These are phyloP conservation scores for Melinaea marsaeus DNA, from an alignment of 2,888 invertebrate genomes.

Conservation along the genomic window DNA sequence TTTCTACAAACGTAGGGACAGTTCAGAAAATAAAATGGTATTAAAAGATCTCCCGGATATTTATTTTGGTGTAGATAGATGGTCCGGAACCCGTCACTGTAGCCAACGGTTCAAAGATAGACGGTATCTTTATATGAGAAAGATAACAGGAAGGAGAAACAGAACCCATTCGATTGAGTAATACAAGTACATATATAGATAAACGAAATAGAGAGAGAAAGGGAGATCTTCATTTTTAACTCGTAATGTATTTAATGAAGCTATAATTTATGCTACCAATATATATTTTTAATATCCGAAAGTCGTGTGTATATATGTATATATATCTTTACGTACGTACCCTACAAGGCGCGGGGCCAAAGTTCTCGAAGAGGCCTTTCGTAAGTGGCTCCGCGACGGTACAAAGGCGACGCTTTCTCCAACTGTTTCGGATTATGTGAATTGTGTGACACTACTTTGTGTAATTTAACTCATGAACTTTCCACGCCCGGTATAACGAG, in stretches of 20 bases:
- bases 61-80: too few relatives aligned
- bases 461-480: slow-evolving; percentile 28
- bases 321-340: slow-evolving; percentile 27
- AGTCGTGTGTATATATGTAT: slow-evolving; percentile 24
- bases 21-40: too few relatives aligned
- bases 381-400: slow-evolving; percentile 63
- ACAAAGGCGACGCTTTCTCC: slow-evolving; percentile 61
- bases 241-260: background rate
- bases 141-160: too few relatives aligned
- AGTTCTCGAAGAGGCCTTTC: slow-evolving; percentile 48
- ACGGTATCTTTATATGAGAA: too few relatives aligned
- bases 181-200: too few relatives aligned
- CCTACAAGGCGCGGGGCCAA: slow-evolving; percentile 30
- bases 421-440: slow-evolving; percentile 53
- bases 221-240: too few relatives aligned
- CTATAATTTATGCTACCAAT: slow-evolving; percentile 5
- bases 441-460: slow-evolving; percentile 41
- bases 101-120: too few relatives aligned
- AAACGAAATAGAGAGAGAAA: too few relatives aligned
- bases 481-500: slow-evolving; percentile 23
- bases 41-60: too few relatives aligned
- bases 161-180: too few relatives aligned
- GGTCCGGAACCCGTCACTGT: too few relatives aligned
- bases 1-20: too few relatives aligned
- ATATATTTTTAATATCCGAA: slow-evolving; percentile 27